phyloP scores from a whole-genome alignment of 2,888 invertebrate species.

The Buathra laborator region DNA sequence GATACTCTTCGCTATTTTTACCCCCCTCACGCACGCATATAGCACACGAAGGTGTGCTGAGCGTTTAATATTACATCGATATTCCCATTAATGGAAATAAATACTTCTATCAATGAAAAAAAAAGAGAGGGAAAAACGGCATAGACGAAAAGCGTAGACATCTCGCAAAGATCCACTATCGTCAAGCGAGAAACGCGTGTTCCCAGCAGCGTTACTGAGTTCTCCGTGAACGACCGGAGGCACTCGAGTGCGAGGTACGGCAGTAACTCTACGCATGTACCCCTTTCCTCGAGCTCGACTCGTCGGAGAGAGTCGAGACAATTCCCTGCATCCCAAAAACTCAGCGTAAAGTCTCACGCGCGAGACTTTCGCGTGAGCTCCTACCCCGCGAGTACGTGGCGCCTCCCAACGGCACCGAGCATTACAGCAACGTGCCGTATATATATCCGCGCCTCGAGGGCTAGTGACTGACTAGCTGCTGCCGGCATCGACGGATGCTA shows the following conservation, averaged over 20 bases:
- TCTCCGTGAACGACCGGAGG: not conserved
- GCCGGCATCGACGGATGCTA: not conserved
- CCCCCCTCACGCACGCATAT: not conserved
- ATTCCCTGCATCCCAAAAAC: too few relatives aligned
- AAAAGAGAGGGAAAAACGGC: too few relatives aligned
- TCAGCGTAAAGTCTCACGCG: too few relatives aligned
- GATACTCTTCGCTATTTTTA: not conserved
- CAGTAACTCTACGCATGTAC: not conserved
- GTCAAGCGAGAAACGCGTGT: too few relatives aligned
- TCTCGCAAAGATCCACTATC: too few relatives aligned
- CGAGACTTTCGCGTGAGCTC: not conserved
- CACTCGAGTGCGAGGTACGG: constrained; percentile 17
- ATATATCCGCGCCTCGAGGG: not conserved
- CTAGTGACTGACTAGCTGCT: not conserved
- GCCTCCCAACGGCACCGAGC: not conserved
- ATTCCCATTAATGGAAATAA: not conserved
- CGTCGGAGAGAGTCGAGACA: too few relatives aligned
- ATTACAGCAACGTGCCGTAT: not conserved
- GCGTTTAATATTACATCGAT: not conserved
- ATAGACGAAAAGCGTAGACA: too few relatives aligned
- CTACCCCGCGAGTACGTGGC: not conserved
- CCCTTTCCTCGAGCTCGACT: not conserved
- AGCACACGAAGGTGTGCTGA: not conserved
- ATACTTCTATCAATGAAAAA: too few relatives aligned
- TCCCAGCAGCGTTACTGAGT: not conserved